Evolutionary conservation across 2,113 vertebrate species (phyloP).

Genomic region (Pelmatolapia mariae): DNA sequence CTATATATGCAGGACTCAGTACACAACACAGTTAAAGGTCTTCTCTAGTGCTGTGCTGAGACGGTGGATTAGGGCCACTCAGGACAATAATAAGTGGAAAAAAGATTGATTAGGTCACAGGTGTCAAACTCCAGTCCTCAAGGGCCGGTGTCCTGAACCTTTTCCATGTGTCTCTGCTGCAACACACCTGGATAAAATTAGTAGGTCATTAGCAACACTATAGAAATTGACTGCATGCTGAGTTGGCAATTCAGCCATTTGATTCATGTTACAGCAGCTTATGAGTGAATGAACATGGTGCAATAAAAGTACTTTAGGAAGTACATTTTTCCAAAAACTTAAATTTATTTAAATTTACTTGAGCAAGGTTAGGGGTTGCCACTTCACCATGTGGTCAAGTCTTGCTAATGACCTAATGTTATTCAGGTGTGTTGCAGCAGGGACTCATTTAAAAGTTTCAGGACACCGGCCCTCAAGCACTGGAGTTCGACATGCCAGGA

Average conservation of each 20-base stretch:
- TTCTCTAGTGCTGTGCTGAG: neutral
- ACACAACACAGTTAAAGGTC: neutral
- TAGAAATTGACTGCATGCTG: neutral
- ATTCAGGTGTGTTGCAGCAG: neutral
- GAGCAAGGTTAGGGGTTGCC: neutral
- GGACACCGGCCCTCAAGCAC: neutral
- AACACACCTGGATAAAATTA: neutral
- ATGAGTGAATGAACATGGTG: neutral
- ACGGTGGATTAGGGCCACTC: neutral
- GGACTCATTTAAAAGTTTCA: neutral
- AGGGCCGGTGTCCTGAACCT: neutral
- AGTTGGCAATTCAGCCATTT: neutral
- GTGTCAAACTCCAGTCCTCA: neutral
- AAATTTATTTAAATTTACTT: neutral
- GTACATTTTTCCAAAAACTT: neutral
- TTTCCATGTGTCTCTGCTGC: neutral
- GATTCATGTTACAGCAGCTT: neutral
- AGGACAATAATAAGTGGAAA: neutral
- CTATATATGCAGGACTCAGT: neutral
- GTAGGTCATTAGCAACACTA: neutral
- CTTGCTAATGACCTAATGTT: neutral
- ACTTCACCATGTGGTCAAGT: neutral
- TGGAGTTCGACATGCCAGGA: fast-evolving
- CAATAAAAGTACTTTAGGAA: neutral
- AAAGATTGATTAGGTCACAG: neutral